Base-by-base conservation (phyloP, 1,140 invertebrate genomes). In the Drosophila pachea region DNA sequence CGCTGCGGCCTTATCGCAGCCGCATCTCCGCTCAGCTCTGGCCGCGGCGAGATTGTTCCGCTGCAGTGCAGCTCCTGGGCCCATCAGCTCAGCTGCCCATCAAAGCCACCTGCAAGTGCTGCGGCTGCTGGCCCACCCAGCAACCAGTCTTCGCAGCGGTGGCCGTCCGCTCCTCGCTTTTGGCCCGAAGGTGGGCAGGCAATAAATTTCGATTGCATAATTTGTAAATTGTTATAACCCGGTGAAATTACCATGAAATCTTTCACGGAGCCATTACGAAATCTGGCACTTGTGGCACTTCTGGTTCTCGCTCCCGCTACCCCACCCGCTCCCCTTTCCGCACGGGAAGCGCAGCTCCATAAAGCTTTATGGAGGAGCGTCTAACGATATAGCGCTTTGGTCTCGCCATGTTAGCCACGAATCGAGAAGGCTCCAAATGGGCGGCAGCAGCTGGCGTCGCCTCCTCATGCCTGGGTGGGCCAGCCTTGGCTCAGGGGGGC, bases 151-250 rank as follows among this genome's bases (percentile, higher is more conserved):
- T 1, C 22, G 22, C 42, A 48, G 14, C 16, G 2, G 22, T 8
- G 9, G 9, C 16, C 38, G 48, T 36, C 7, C 16, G 35, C 11
- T 4, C 38, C 38, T 43, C 42, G 53, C 36, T 50, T 33, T 22
- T 45, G 54, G 55, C 55, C 55, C 31, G 42, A 65, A 54, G 62
- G 49, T 62, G 58, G 40, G 63, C 43, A 36, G 58, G 78, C 73
- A 83, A 83, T 83, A 83, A 83, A 83, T 83, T 83, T 79, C 79
- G 79, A 83, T 83, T 84, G 70, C 79, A 83, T 83, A 83, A 83
- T 83, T 83, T 83, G 79, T 70, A 83, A 83, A 83, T 83, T 83
- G 79, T 83, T 83, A 83, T 83, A 83, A 83, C 79, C 79, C 79
- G 68, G 65, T 74, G 69, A 78, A 83, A 84, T 83, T 84, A 83